Base-by-base conservation (phyloP, 1,140 invertebrate species). In the Habropoda laboriosa region DNA sequence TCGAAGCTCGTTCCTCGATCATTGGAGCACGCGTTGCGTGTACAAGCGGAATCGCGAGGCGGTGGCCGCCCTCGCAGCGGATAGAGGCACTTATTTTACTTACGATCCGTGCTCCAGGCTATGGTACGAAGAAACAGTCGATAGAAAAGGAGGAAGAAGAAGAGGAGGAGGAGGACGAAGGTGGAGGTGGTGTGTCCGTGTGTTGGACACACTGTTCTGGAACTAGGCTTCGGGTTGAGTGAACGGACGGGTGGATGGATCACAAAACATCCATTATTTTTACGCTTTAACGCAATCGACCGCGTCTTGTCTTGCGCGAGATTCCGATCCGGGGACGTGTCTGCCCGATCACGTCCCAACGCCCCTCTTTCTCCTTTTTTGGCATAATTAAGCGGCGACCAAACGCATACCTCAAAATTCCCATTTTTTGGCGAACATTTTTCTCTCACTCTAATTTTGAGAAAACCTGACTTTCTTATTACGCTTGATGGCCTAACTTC, bases 241-340 rank as follows among this genome's bases (percentile, higher is more conserved):
- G 70, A 74, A 63, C 42, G 58, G 32, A 55, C 51, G 16, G 49
- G 30, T 40, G 27, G 58, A 74, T 32, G 30, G 71, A 63, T 63
- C 71, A 30, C 71, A 74, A 63, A 74, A 63, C 71, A 63, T 74
- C 71, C 58, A 74, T 63, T 60, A 74, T 74, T 63, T 74, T 74
- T 74, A 63, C 57, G 58, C 71, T 74, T 74, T 74, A 63, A 49
- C 40, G 55, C 70, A 47, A 61, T 73, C 71, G 42, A 73, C 40
- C 58, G 71, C 57, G 71, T 73, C 71, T 27, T 49, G 57, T 73
- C 71, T 73, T 38, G 71, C 40, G 49, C 32, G 53, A 58, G 51
- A 72, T 72, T 58, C 66, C 66, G 21, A 58, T 72, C 38, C 40
- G 53, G 38, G 38, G 40, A 61, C 40, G 57, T 61, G 71, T 45